These are phyloP conservation scores for Nebria brevicollis DNA, from an alignment of 2,888 invertebrate species.

Conservation along the genomic window DNA sequence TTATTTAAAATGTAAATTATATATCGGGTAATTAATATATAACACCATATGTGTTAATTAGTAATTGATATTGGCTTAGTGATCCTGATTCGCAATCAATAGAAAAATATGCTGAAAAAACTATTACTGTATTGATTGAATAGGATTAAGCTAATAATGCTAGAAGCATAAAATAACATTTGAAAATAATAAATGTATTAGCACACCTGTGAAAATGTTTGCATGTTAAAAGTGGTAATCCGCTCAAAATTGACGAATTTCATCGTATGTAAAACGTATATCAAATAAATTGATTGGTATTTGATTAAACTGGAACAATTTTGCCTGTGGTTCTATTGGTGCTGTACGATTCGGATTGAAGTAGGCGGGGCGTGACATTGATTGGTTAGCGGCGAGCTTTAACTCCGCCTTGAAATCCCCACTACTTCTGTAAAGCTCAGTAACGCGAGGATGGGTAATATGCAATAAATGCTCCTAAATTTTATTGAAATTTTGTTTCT, in stretches of 20 bases:
- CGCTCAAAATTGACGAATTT: neutral
- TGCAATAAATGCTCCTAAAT: neutral
- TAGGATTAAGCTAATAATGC: too few relatives aligned
- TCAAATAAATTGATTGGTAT: slow-evolving; percentile 42
- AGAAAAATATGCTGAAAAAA: too few relatives aligned
- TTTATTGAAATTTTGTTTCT: slow-evolving; percentile 4
- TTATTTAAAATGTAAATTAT: too few relatives aligned
- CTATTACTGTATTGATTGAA: too few relatives aligned
- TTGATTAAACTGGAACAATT: slow-evolving; percentile 43
- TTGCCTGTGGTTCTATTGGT: slow-evolving; percentile 39
- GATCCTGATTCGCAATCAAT: too few relatives aligned
- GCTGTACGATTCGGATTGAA: slow-evolving; percentile 32
- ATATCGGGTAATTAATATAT: too few relatives aligned
- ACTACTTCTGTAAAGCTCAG: slow-evolving; percentile 31
- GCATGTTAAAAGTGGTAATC: too few relatives aligned
- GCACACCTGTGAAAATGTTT: too few relatives aligned
- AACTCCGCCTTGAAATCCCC: slow-evolving; percentile 24
- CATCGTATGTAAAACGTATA: slow-evolving; percentile 35
- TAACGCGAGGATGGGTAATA: neutral
- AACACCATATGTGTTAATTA: too few relatives aligned
- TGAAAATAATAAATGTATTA: too few relatives aligned
- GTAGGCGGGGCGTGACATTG: slow-evolving; percentile 18
- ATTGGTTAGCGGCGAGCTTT: slow-evolving; percentile 37
- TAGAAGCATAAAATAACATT: too few relatives aligned
- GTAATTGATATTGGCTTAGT: too few relatives aligned